These are phyloP conservation scores for Caenorhabditis afra DNA, from an alignment of 2,888 invertebrate genomes.

Conservation along the genomic window DNA sequence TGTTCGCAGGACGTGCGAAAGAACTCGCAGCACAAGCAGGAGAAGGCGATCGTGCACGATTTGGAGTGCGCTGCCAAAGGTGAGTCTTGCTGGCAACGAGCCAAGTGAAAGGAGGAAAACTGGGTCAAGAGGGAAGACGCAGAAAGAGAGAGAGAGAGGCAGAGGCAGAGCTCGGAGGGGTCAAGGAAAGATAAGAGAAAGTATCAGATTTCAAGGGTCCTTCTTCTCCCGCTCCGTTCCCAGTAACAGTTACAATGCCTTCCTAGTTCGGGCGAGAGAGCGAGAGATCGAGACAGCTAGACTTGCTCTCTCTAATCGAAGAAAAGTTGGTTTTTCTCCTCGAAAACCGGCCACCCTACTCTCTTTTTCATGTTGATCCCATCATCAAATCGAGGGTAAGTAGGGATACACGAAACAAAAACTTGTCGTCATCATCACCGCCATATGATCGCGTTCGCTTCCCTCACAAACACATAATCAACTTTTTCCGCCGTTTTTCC, in stretches of 20 bases:
- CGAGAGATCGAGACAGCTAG: background rate
- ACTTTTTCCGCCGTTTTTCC: slow-evolving; percentile 1
- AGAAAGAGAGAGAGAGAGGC: slow-evolving; percentile 15
- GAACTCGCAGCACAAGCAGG: slow-evolving; percentile 60
- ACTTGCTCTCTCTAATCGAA: background rate
- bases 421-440: slow-evolving; percentile 10
- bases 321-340: no score
- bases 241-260: background rate
- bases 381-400: slow-evolving; percentile 39
- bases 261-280: background rate
- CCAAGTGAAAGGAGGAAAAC: slow-evolving; percentile 3
- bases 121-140: background rate
- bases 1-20: slow-evolving; percentile 53
- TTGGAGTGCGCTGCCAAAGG: slow-evolving; percentile 65
- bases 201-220: slow-evolving; percentile 2
- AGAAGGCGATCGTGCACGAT: slow-evolving; percentile 62
- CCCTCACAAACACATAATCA: background rate
- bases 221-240: background rate
- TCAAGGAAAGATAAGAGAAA: slow-evolving; percentile 5
- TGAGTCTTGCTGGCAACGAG: slow-evolving; percentile 11
- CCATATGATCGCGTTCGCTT: background rate
- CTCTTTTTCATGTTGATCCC: slow-evolving; percentile 27
- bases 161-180: slow-evolving; percentile 9
- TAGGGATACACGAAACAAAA: slow-evolving; percentile 25
- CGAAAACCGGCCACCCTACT: background rate